A percentile compares a stretch with the other conserved stretches of the same genome.
These are phyloP conservation scores for Pararge aegeria DNA, from an alignment of 1,140 invertebrate species.

Conservation along the genomic window DNA sequence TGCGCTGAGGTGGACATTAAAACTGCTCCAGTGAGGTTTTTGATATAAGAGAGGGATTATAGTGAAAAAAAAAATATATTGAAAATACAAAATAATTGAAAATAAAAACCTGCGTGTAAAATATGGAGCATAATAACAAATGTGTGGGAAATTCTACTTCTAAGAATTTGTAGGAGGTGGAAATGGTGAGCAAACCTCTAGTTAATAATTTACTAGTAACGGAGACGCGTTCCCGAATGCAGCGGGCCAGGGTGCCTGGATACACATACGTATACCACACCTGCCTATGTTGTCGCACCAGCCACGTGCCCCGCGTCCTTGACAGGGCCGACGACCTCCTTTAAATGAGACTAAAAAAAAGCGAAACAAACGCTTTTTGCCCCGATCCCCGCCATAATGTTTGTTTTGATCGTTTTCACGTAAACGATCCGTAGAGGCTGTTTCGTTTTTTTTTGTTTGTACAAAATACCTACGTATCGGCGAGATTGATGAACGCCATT, in stretches of 20 bases:
- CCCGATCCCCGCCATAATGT: slow-evolving; percentile 51
- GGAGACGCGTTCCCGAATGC: slow-evolving; percentile 1
- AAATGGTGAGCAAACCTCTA: too few species aligned
- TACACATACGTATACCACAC: slow-evolving; percentile 20
- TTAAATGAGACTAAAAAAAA: slow-evolving; percentile 57
- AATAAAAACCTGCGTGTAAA: too few species aligned
- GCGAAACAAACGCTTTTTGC: slow-evolving; percentile 61
- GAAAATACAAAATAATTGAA: too few species aligned
- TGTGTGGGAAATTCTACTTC: too few species aligned
- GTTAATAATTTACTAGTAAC: slow-evolving; percentile 1
- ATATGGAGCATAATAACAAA: too few species aligned
- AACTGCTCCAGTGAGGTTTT: too few species aligned
- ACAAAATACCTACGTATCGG: slow-evolving; percentile 6
- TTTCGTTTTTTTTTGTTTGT: slow-evolving; percentile 50
- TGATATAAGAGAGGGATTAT: too few species aligned
- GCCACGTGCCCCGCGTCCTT: slow-evolving; percentile 71
- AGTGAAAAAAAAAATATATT: too few species aligned
- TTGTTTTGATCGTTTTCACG: slow-evolving; percentile 74
- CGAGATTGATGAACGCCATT: slow-evolving; percentile 47
- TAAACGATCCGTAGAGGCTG: slow-evolving; percentile 57
- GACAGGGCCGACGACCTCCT: slow-evolving; percentile 61
- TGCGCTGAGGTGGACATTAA: too few species aligned
- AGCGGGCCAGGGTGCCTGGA: background rate
- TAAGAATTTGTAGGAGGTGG: too few species aligned
- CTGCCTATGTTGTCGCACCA: slow-evolving; percentile 48